Base-by-base conservation (phyloP, 2,888 invertebrate species). In the Drosophila testacea region DNA sequence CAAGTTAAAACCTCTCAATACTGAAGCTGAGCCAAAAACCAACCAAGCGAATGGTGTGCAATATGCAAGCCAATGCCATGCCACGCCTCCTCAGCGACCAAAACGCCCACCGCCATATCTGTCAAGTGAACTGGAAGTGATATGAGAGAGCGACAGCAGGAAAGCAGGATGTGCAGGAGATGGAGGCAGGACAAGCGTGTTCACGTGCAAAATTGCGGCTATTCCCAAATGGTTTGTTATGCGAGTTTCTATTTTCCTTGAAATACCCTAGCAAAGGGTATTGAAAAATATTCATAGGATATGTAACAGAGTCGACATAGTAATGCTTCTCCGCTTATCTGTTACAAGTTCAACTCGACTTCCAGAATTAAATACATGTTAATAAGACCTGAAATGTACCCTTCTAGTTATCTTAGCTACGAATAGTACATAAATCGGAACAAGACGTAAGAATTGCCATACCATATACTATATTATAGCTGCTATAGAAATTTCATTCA, bases 51-150 rank as follows among this genome's bases (percentile, higher is more conserved):
- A 69, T 71, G 59, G 63, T 72, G 76, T 66, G 59, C 48, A 65
- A 71, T 34, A 69, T 84, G 81, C 78, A 65, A 67, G 57, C 54
- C 63, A 77, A 72, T 27, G 71, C 38, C 62, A 54, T 55, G 62
- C 73, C 75, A 52, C 30, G 47, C 60, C 66, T 63, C 51, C 6
- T 32, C 48, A 7, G 27, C 6, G 28, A 27, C 13, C 36, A 13
- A 36, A 46, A 47, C 46, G 46, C 42, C 63, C 57, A 11, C n/a
- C 70, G 32, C 82, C 71, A 69, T 89, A 82, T 84, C 86, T 86
- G 89, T 83, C 90, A 90, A 86, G 76, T 86, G 90, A 86, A 88
- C 87, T 90, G 85, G 83, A 86, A 86, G 87, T 86, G 87, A 88
- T 90, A 88, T 73, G 87, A 70, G 66, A 54, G n/a, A 61, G 54